A percentile compares a stretch with the other conserved stretches of the same genome.
Evolutionary conservation across 1,140 invertebrate genomes (phyloP).

Genomic region (Diuraphis noxia): DNA sequence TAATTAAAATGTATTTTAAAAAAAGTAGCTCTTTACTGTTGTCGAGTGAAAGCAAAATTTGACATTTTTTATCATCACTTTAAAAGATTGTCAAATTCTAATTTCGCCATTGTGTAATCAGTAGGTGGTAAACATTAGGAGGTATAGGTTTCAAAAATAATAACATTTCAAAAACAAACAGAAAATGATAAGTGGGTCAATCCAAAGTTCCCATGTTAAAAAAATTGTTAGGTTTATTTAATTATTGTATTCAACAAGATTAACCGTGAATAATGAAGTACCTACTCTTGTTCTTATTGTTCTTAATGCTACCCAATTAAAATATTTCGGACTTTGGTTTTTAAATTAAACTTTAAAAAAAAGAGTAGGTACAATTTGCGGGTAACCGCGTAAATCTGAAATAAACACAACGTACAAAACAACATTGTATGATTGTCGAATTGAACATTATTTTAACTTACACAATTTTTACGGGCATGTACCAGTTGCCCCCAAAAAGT

Average conservation of each 20-base stretch:
- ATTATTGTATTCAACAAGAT: not conserved
- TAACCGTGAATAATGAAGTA: not conserved
- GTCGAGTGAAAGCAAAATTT: not conserved
- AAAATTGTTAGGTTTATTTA: not conserved
- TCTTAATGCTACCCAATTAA: not conserved
- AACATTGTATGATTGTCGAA: not conserved
- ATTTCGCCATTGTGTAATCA: not conserved
- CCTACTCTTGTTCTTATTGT: too few relatives aligned
- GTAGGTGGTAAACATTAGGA: not conserved
- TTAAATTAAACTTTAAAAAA: not conserved
- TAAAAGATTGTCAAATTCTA: not conserved
- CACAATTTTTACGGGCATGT: too few relatives aligned
- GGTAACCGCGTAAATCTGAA: not conserved
- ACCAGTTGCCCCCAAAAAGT: too few relatives aligned
- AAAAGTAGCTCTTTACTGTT: not conserved
- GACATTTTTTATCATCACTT: not conserved
- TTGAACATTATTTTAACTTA: not conserved
- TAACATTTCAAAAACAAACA: not conserved
- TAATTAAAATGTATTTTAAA: not conserved
- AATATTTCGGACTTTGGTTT: not conserved
- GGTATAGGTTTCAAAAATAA: not conserved
- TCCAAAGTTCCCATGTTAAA: not conserved
- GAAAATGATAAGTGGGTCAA: not conserved
- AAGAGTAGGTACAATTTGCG: not conserved
- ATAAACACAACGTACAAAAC: not conserved